phyloP scores from a whole-genome alignment of 2,113 vertebrate species.

The Ictalurus furcatus region DNA sequence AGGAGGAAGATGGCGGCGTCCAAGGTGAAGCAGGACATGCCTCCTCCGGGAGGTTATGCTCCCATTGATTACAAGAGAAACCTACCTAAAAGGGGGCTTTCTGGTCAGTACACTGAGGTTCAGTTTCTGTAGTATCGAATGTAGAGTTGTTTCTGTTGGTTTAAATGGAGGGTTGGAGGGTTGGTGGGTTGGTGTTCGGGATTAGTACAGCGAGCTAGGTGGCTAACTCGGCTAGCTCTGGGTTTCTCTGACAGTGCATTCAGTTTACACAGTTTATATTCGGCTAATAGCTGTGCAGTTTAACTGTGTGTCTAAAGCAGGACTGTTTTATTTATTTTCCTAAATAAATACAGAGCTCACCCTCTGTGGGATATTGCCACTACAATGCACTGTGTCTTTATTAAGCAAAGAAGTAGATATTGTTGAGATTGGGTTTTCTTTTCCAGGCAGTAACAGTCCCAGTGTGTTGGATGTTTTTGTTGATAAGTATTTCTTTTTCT shows the following conservation, averaged over 20 bases:
- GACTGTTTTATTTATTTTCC: neutral
- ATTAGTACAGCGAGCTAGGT: neutral
- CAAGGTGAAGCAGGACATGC: slow-evolving; percentile 99
- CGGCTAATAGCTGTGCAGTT: neutral
- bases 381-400: neutral
- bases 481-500: neutral
- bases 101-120: slow-evolving; percentile 72
- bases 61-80: slow-evolving; percentile 89
- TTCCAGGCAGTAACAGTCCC: neutral
- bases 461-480: neutral
- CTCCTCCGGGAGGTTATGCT: slow-evolving; percentile 86
- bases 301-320: neutral
- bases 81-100: slow-evolving; percentile 84
- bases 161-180: neutral
- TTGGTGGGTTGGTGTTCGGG: too few relatives aligned
- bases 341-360: neutral
- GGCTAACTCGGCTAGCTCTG: neutral
- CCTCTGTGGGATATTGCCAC: neutral
- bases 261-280: neutral
- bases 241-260: neutral
- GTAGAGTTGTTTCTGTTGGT: too few relatives aligned
- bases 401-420: neutral
- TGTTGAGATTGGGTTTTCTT: neutral
- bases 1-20: slow-evolving; percentile 79
- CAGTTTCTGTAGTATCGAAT: too few relatives aligned